Conservation (phyloP, 2,888 invertebrate species). For the Agonum fuliginosum region DNA sequence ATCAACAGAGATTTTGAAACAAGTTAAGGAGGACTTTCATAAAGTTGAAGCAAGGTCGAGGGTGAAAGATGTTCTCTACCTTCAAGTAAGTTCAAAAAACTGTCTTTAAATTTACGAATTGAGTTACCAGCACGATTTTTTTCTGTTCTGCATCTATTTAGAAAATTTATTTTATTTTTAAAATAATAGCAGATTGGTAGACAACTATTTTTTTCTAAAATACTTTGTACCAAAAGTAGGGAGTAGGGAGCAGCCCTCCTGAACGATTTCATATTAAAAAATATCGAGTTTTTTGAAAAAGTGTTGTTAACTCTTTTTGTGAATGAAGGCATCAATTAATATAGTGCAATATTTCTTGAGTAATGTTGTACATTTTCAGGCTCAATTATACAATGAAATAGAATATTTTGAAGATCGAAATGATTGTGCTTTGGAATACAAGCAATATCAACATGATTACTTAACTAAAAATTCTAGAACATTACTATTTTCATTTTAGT, state of each 20-base stretch:
- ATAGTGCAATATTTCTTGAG: constrained; percentile 49
- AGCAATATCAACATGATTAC: constrained; percentile 84
- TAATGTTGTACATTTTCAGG: constrained; percentile 70
- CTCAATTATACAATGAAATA: constrained; percentile 84
- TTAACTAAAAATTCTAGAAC: constrained; percentile 77
- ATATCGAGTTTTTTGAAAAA: too few species aligned
- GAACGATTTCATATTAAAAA: too few species aligned
- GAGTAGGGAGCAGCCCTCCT: too few species aligned
- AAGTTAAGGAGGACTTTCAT: constrained; percentile 81
- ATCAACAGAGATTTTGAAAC: constrained; percentile 78
- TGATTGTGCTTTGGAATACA: constrained; percentile 87
- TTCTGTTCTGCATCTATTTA: too few species aligned
- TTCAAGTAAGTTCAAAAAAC: constrained; percentile 75
- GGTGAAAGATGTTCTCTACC: constrained; percentile 83
- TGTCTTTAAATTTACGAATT: too few species aligned
- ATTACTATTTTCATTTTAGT: constrained; percentile 75
- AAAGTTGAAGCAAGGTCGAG: constrained; percentile 86
- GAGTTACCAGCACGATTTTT: too few species aligned
- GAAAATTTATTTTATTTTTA: too few species aligned
- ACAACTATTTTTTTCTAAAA: too few species aligned
- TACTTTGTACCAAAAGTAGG: too few species aligned
- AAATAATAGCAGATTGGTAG: too few species aligned
- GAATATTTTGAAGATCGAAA: constrained; percentile 84
- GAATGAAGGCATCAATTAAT: too few species aligned
- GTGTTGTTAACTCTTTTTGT: too few species aligned